Percentiles rank a stretch among this genome's conserved stretches.
Conservation (phyloP, 1,140 invertebrate species). For the Thereuonema tuberculata region DNA sequence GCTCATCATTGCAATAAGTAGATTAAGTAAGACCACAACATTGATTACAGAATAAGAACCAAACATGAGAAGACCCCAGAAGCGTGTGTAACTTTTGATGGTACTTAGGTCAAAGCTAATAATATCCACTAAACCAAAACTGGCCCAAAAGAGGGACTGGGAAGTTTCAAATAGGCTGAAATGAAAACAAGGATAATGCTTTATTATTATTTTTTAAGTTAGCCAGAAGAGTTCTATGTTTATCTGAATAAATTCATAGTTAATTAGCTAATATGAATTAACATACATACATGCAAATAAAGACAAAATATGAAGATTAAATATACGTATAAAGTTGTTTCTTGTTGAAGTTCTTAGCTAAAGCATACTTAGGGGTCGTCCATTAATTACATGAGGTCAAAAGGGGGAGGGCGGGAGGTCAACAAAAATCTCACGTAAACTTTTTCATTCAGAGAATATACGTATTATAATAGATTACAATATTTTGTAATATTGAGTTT, state of each 20-base stretch:
- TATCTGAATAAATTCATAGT: not conserved
- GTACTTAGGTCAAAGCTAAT: conserved; percentile 69
- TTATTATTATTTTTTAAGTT: not conserved
- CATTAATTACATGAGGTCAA: too few relatives aligned
- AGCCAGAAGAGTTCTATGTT: not conserved
- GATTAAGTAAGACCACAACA: conserved; percentile 80
- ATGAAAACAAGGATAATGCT: conserved; percentile 15
- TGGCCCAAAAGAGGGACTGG: conserved; percentile 86
- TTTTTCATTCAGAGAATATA: too few relatives aligned
- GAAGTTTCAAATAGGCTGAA: conserved; percentile 81
- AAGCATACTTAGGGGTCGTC: not conserved
- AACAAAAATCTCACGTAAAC: too few relatives aligned
- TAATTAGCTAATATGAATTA: not conserved
- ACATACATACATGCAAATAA: not conserved
- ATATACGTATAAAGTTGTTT: not conserved
- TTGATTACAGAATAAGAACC: conserved; percentile 83
- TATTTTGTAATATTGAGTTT: too few relatives aligned
- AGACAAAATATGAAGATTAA: not conserved
- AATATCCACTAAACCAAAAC: conserved; percentile 78
- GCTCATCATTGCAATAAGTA: conserved; percentile 94
- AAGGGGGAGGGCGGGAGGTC: too few relatives aligned
- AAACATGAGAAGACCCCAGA: conserved; percentile 75
- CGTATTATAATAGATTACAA: too few relatives aligned
- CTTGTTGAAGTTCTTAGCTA: not conserved
- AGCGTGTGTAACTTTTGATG: conserved; percentile 73